Base-by-base conservation (phyloP, 2,888 invertebrate genomes). In the Ornithoptera priamus region DNA sequence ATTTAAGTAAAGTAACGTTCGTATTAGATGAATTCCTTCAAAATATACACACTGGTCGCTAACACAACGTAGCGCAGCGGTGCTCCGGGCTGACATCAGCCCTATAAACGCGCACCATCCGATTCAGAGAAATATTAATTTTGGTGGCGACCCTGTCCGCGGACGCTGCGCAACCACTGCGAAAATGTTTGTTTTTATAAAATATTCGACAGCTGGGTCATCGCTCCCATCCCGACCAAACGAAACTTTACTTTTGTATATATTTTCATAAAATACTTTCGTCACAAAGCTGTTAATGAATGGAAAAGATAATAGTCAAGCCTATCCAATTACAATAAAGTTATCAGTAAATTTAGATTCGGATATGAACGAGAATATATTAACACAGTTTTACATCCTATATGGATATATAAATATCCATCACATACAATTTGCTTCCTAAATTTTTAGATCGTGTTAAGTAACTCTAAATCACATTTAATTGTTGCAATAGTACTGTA, bases 121-220 rank as follows among this genome's bases (percentile, higher is more conserved):
- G 67, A 74, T 73, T 72, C 72, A 69, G 74, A 73, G 70, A 76
- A 77, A 76, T 71, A 75, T 75, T 75, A 76, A 76, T 77, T 76
- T 63, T 24, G 15, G 67, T 10, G 67, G 66, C 70, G 67, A 56
- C 70, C 67, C 67, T 70, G 63, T 63, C 53, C 59, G 59, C 67
- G 66, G 36, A 30, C 63, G 53, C 63, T 7, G 8, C 58, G 56
- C 18, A 57, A 56, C 62, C 70, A 24, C 62, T 53, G 22, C 53
- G 56, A 67, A 46, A 64, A 64, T 59, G 64, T 70, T 67, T 59
- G 67, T 53, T 67, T 66, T 70, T 70, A 67, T 67, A 63, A 70
- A 67, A 69, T 65, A 67, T 67, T 60, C 70, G 67, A 70, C 39
- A 42, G 59, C 62, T 36, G 15, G 67, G 70, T 70, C 70, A 60